Conservation (phyloP, 37 sponge, comb jelly and placozoan species). For the Tethya wilhelma region DNA sequence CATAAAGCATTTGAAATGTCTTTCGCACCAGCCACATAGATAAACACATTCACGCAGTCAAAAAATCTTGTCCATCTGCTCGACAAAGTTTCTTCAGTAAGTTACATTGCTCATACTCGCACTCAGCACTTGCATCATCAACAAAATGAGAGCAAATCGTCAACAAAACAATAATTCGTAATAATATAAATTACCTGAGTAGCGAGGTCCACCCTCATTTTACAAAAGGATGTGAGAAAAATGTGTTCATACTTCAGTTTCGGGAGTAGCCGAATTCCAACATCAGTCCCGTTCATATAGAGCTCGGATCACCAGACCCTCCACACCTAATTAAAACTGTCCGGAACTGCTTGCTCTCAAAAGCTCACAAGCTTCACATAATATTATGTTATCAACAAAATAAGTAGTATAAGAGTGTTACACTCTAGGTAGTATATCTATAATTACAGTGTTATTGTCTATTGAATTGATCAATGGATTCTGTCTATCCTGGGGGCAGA, state of each 20-base stretch:
- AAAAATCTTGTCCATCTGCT: conserved; percentile 27
- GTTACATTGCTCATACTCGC: conserved; percentile 27
- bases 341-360: not conserved
- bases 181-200: conserved; percentile 15
- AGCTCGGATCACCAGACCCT: not conserved
- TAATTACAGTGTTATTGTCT: too few species aligned
- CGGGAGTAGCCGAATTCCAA: not conserved
- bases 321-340: conserved; percentile 5
- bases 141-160: not conserved
- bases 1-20: too few species aligned
- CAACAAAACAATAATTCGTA: not conserved
- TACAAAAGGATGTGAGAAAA: conserved; percentile 32
- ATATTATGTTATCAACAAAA: not conserved
- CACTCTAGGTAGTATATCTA: conserved; percentile 12
- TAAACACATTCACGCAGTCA: conserved; percentile 66
- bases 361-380: not conserved
- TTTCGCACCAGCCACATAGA: too few species aligned
- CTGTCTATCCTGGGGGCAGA: too few species aligned
- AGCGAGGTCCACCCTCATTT: conserved; percentile 43
- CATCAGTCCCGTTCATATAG: conserved; percentile 20
- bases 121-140: conserved; percentile 41
- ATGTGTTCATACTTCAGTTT: conserved; percentile 34
- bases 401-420: conserved; percentile 13
- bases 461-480: too few species aligned
- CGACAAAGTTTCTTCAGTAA: conserved; percentile 22